Evolutionary conservation across 1,140 invertebrate genomes (phyloP).

Genomic region (Drosophila insularis): DNA sequence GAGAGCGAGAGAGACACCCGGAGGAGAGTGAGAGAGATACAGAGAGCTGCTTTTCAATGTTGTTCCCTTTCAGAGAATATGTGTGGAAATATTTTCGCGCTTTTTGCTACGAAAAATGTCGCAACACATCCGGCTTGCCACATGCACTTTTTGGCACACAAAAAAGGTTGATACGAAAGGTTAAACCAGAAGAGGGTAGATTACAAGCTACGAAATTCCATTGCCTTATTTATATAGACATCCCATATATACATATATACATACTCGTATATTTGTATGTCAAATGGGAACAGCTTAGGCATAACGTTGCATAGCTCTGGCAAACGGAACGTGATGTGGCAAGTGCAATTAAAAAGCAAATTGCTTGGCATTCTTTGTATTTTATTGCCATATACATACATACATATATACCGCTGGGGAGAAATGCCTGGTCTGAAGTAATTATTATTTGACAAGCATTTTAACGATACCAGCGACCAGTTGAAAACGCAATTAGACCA

Average conservation of each 20-base stretch:
- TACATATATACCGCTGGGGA: constrained; percentile 19
- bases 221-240: not conserved
- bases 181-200: not conserved
- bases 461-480: constrained; percentile 66
- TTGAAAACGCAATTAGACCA: constrained; percentile 71
- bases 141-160: constrained; percentile 54
- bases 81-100: constrained; percentile 67
- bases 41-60: constrained; percentile 11
- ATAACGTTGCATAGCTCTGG: constrained; percentile 1
- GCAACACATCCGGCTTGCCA: constrained; percentile 68
- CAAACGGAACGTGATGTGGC: not conserved
- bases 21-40: not conserved
- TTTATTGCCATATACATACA: constrained; percentile 42
- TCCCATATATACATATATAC: not conserved
- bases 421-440: constrained; percentile 56
- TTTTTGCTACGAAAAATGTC: constrained; percentile 56
- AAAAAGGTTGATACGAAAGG: not conserved
- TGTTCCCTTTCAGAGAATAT: constrained; percentile 48
- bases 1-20: no score
- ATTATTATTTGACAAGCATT: constrained; percentile 77
- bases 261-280: not conserved
- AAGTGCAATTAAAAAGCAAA: constrained; percentile 30
- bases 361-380: constrained; percentile 35
- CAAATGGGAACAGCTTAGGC: not conserved
- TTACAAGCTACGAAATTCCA: constrained; percentile 14